These are phyloP conservation scores for Spermophilus dauricus DNA, from an alignment of 2,113 vertebrate species.

Conservation along the genomic window DNA sequence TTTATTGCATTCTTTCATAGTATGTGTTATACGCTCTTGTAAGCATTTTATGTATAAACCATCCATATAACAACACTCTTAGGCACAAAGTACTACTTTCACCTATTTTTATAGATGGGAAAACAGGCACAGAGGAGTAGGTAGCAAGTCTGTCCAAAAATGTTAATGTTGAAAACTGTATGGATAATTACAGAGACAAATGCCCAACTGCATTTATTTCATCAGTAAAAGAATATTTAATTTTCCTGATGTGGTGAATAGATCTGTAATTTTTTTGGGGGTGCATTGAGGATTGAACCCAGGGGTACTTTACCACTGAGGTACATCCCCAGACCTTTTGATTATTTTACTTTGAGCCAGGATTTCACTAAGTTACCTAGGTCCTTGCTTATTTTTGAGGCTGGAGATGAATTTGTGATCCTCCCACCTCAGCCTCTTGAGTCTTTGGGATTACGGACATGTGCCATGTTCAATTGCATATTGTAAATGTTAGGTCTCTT, in stretches of 20 bases:
- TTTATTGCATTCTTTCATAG: not conserved
- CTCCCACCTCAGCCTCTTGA: no score
- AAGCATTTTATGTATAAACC: not conserved
- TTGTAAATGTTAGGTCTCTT: conserved; percentile 17
- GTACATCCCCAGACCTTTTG: no score
- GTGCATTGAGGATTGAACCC: no score
- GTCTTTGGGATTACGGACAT: no score
- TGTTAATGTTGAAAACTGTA: not conserved
- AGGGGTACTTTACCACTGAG: no score
- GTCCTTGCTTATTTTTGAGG: no score
- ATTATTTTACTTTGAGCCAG: no score
- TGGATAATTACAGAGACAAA: conserved; percentile 22
- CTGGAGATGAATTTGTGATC: no score
- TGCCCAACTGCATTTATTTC: not conserved
- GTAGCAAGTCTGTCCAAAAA: conserved; percentile 1
- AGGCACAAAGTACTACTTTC: not conserved
- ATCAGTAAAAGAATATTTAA: not conserved
- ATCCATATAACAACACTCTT: not conserved
- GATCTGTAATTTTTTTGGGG: not conserved
- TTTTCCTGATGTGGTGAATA: not conserved
- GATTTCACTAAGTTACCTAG: no score
- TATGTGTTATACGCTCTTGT: not conserved
- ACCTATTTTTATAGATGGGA: not conserved
- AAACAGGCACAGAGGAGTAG: conserved; percentile 16
- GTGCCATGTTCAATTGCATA: not conserved